Conservation (phyloP, 2,797 vertebrate species). For the Melanotaenia pygmaea region DNA sequence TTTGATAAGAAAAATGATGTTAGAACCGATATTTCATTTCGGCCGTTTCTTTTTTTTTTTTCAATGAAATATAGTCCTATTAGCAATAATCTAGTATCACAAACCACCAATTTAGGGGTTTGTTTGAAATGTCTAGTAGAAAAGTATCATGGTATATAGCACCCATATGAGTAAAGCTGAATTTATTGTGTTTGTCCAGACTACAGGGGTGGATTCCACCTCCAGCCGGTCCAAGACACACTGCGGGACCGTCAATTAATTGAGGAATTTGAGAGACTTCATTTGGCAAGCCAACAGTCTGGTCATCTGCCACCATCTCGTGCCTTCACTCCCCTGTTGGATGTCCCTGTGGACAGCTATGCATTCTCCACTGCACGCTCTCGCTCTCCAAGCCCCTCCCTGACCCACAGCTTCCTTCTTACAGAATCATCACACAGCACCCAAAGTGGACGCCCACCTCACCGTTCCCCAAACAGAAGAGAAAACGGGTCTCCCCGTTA, state of each 20-base stretch:
- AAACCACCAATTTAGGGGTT: too few relatives aligned
- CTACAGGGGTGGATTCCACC: slow-evolving; percentile 91
- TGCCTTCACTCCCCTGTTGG: slow-evolving; percentile 86
- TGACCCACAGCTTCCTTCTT: slow-evolving; percentile 80
- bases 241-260: slow-evolving; percentile 70
- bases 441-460: slow-evolving; percentile 48
- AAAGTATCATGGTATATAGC: neutral
- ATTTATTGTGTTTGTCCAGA: slow-evolving; percentile 78
- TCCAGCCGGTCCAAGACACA: slow-evolving; percentile 84
- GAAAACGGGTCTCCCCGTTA: slow-evolving; percentile 41
- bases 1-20: neutral
- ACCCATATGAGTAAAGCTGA: neutral
- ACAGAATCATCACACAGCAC: slow-evolving; percentile 66
- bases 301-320: slow-evolving; percentile 74
- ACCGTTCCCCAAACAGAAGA: slow-evolving; percentile 57
- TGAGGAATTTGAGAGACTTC: slow-evolving; percentile 77
- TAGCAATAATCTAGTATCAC: neutral
- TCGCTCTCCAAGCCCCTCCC: slow-evolving; percentile 70
- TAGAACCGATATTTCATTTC: neutral
- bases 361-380: slow-evolving; percentile 52
- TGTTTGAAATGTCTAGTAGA: neutral
- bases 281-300: slow-evolving; percentile 70
- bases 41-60: neutral
- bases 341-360: slow-evolving; percentile 90
- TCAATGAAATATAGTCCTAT: neutral